Percentiles rank a stretch among this genome's conserved stretches.
These are phyloP conservation scores for Trinorchestia longiramus DNA, from an alignment of 1,140 invertebrate species.

Conservation along the genomic window DNA sequence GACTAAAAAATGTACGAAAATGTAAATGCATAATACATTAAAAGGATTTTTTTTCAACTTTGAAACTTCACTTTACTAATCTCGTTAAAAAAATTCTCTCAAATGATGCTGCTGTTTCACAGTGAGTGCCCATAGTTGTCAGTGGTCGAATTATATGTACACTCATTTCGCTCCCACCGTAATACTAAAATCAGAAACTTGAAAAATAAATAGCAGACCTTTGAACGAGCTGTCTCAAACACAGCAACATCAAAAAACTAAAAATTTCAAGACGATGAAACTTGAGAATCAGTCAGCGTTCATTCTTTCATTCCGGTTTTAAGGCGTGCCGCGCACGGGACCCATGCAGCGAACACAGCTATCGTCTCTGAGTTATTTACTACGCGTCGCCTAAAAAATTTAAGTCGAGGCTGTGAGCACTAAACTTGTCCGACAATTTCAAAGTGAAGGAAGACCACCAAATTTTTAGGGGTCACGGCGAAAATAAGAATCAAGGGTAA, in stretches of 20 bases:
- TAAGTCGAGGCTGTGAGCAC: neutral
- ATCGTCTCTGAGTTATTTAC: neutral
- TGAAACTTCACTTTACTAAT: neutral
- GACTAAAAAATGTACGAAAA: neutral
- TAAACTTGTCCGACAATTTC: neutral
- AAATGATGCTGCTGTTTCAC: neutral
- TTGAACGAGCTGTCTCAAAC: neutral
- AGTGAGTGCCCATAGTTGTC: neutral
- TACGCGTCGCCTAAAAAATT: neutral
- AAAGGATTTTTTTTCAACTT: neutral
- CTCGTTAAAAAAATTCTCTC: neutral
- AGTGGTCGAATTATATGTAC: neutral
- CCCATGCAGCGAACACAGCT: neutral
- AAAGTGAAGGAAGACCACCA: neutral
- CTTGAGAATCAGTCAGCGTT: neutral
- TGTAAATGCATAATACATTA: neutral
- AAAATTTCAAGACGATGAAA: neutral
- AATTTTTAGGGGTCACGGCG: neutral
- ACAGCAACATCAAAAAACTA: neutral
- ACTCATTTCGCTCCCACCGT: neutral
- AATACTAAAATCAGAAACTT: neutral
- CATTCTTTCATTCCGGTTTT: conserved; percentile 1
- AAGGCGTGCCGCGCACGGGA: neutral
- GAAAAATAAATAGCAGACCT: neutral
- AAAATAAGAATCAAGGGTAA: neutral